These are phyloP conservation scores for Vireo altiloquus DNA, from an alignment of 2,113 vertebrate species.

Conservation along the genomic window DNA sequence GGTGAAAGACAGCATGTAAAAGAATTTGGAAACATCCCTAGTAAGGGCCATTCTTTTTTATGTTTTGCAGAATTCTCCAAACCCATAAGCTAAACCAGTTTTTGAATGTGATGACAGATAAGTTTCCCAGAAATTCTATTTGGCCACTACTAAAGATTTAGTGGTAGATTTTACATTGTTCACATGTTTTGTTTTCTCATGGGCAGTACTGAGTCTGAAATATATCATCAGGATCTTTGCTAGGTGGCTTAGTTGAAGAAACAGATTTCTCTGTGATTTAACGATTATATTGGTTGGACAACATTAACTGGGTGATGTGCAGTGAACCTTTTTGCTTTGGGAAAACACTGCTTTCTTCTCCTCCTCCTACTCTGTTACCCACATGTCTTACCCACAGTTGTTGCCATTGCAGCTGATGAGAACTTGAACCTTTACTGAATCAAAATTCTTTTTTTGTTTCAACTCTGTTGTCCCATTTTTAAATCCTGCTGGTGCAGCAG, in stretches of 20 bases:
- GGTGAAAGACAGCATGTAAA: neutral
- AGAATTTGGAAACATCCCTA: neutral
- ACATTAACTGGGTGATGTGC: neutral
- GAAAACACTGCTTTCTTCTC: neutral
- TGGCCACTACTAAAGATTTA: neutral
- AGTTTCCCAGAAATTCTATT: neutral
- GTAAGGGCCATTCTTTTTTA: neutral
- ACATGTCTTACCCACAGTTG: neutral
- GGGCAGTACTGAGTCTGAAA: neutral
- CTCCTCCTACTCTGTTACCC: neutral
- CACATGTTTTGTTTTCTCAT: slow-evolving; percentile 16
- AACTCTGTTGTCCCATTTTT: neutral
- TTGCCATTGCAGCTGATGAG: neutral
- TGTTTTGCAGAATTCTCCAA: neutral
- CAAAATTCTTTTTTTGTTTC: neutral
- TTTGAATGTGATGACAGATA: slow-evolving; percentile 39
- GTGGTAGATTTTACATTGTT: slow-evolving; percentile 26
- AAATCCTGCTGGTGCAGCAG: neutral
- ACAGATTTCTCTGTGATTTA: neutral
- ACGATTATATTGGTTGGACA: neutral
- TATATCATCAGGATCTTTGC: neutral
- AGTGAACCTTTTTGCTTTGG: neutral
- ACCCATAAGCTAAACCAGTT: slow-evolving; percentile 4
- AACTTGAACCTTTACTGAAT: neutral
- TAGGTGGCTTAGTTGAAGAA: slow-evolving; percentile 13